Conservation (phyloP, 1,140 invertebrate genomes). For the Aphis gossypii region DNA sequence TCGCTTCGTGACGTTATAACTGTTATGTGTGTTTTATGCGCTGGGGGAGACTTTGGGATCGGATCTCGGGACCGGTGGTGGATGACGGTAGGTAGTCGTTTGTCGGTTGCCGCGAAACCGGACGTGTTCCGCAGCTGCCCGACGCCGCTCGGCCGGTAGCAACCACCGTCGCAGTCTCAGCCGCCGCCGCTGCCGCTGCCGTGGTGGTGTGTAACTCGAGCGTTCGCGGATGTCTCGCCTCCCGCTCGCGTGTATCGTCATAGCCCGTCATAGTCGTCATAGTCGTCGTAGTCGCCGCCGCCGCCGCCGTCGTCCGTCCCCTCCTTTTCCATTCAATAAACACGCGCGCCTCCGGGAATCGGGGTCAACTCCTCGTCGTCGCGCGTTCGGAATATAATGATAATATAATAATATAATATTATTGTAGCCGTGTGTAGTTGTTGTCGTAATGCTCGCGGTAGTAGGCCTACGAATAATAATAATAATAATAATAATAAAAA, state of each 20-base stretch:
- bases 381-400: neutral
- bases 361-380: conserved; percentile 39
- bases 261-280: neutral
- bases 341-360: conserved; percentile 38
- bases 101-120: conserved; percentile 24
- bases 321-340: conserved; percentile 35
- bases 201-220: conserved; percentile 16
- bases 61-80: neutral
- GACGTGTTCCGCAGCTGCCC: conserved; percentile 50
- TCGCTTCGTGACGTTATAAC: no score
- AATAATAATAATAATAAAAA: neutral
- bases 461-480: neutral
- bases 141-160: conserved; percentile 25
- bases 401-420: neutral
- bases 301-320: neutral
- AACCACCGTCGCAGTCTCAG: neutral
- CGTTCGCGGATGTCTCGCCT: conserved; percentile 45
- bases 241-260: neutral
- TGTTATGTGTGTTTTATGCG: rapidly evolving
- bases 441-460: neutral
- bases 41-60: neutral
- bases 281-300: neutral
- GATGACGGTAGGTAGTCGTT: neutral
- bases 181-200: neutral
- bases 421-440: neutral